Conservation (phyloP, 2,888 invertebrate genomes). For the Ypsolopha sequella region DNA sequence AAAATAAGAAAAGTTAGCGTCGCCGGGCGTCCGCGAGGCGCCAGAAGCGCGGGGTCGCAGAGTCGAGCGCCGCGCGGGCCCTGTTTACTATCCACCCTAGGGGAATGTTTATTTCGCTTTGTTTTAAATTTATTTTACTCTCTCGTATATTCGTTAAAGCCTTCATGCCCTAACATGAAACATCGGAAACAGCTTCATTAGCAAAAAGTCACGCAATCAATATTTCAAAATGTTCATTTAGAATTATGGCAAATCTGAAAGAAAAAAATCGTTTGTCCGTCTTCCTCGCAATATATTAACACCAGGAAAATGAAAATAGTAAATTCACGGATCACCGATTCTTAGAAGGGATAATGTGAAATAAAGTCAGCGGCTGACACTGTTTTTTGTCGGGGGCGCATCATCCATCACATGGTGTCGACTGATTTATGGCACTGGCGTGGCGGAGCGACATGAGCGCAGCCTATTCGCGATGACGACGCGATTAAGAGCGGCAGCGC, state of each 20-base stretch:
- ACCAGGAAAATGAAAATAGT: background rate
- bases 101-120: slow-evolving; percentile 32
- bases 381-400: slow-evolving; percentile 40
- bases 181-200: no score
- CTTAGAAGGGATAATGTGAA: slow-evolving; percentile 17
- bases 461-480: slow-evolving; percentile 51
- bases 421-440: slow-evolving; percentile 60
- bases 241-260: background rate
- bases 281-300: background rate
- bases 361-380: slow-evolving; percentile 23
- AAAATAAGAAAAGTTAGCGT: slow-evolving; percentile 60
- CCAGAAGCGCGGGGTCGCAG: slow-evolving; percentile 22
- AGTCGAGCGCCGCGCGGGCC: slow-evolving; percentile 24
- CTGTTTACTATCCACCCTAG: slow-evolving; percentile 44
- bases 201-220: no score
- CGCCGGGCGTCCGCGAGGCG: slow-evolving; percentile 43
- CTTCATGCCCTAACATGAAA: no score
- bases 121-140: slow-evolving; percentile 32
- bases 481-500: slow-evolving; percentile 36
- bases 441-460: slow-evolving; percentile 45
- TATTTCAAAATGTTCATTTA: no score
- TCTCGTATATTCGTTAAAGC: slow-evolving; percentile 13
- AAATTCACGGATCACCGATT: slow-evolving; percentile 6
- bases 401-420: slow-evolving; percentile 54
- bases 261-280: background rate